These are phyloP conservation scores for Linepithema humile DNA, from an alignment of 1,140 invertebrate genomes.

Conservation along the genomic window DNA sequence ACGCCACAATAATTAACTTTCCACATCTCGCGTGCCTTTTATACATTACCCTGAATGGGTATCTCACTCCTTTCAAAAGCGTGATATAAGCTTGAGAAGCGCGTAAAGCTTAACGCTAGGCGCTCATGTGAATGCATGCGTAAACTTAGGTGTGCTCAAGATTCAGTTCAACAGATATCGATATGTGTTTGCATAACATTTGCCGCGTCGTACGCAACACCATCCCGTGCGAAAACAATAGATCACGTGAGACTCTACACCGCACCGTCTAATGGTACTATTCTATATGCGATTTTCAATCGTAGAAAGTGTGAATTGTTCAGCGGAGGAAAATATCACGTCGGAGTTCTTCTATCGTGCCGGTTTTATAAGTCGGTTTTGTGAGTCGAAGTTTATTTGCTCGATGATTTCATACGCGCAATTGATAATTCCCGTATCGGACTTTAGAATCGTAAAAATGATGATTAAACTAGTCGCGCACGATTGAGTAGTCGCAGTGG, in stretches of 20 bases:
- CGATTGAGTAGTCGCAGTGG: background rate
- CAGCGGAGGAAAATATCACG: constrained; percentile 1
- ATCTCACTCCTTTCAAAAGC: constrained; percentile 21
- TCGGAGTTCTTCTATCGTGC: background rate
- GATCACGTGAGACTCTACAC: constrained; percentile 32
- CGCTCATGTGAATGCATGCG: background rate
- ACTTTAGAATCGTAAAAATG: background rate
- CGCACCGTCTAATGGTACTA: background rate
- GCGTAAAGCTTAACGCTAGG: background rate
- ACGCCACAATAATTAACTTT: constrained; percentile 55
- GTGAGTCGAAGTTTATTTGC: background rate
- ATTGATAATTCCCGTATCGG: background rate
- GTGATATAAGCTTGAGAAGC: background rate
- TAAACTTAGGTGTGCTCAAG: constrained; percentile 10
- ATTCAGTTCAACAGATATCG: constrained; percentile 45
- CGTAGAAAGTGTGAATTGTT: constrained; percentile 43
- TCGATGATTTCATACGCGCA: background rate
- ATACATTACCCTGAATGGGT: background rate
- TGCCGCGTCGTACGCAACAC: constrained; percentile 25
- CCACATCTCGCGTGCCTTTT: constrained; percentile 23
- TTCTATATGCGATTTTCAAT: constrained; percentile 13
- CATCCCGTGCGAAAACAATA: constrained; percentile 58
- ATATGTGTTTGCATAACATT: constrained; percentile 56
- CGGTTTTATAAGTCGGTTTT: background rate
- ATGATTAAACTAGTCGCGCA: background rate